Evolutionary conservation across 2,113 vertebrate genomes (phyloP).

Genomic region (Ramphastos sulfuratus): DNA sequence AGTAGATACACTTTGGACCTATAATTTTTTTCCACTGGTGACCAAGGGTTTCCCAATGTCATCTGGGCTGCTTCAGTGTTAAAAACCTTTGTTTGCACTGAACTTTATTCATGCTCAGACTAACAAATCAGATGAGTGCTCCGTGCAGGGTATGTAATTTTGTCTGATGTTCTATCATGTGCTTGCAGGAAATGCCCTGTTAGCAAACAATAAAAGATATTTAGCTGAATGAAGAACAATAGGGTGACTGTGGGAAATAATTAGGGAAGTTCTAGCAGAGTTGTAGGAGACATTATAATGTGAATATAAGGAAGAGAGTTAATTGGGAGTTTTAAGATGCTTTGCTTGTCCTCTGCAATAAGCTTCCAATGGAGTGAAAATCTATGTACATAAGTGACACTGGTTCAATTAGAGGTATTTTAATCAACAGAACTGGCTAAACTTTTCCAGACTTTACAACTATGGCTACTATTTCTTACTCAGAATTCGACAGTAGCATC

Average conservation of each 20-base stretch:
- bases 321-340: neutral
- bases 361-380: neutral
- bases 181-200: neutral
- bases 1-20: neutral
- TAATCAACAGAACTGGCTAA: neutral
- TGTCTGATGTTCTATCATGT: slow-evolving; percentile 3
- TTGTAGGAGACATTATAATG: neutral
- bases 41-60: neutral
- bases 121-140: neutral
- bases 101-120: slow-evolving; percentile 22
- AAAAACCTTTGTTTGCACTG: slow-evolving; percentile 43
- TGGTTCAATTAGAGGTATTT: neutral
- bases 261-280: neutral
- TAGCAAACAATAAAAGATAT: slow-evolving; percentile 30
- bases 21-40: neutral
- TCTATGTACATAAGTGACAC: neutral
- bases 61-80: slow-evolving; percentile 25
- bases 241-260: slow-evolving; percentile 28
- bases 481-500: neutral
- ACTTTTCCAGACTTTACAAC: neutral
- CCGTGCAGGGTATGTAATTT: slow-evolving; percentile 17
- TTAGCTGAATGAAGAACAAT: slow-evolving; percentile 35
- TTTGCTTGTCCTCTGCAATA: neutral
- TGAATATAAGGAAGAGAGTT: neutral
- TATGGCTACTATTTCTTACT: neutral